Evolutionary conservation across 2,113 vertebrate species (phyloP).

Genomic region (Catharus bicknelli): DNA sequence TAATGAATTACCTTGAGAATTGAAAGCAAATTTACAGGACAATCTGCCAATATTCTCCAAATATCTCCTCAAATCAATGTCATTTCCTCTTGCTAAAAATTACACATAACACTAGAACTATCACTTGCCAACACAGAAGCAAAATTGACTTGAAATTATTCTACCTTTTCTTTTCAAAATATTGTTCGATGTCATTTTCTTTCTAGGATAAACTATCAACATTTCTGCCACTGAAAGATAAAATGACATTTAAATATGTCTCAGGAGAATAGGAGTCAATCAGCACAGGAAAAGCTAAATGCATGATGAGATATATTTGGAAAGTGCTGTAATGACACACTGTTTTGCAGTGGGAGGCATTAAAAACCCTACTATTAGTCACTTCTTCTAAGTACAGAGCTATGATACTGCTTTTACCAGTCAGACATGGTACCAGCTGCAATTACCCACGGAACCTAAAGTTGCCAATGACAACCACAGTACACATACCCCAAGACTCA

Average conservation of each 20-base stretch:
- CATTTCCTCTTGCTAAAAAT: neutral
- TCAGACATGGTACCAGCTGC: neutral
- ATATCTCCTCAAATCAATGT: neutral
- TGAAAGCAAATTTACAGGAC: neutral
- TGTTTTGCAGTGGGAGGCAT: constrained; percentile 17
- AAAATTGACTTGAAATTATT: neutral
- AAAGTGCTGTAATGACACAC: constrained; percentile 17
- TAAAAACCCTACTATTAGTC: constrained; percentile 18
- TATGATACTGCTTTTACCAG: neutral
- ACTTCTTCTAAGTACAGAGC: neutral
- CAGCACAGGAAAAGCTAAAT: constrained; percentile 1
- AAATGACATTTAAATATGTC: constrained; percentile 2
- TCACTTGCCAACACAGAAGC: neutral
- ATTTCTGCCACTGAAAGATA: neutral
- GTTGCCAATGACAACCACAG: neutral
- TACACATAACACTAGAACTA: neutral
- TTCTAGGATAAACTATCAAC: constrained; percentile 13
- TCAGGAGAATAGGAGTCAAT: constrained; percentile 35
- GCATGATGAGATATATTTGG: constrained; percentile 29
- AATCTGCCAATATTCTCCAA: neutral
- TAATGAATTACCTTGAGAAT: neutral
- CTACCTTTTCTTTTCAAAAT: constrained; percentile 22
- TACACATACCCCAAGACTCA: neutral
- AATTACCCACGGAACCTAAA: neutral
- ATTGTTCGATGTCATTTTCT: neutral